These are phyloP conservation scores for Onychostruthus taczanowskii DNA, from an alignment of 2,113 vertebrate genomes.

Conservation along the genomic window DNA sequence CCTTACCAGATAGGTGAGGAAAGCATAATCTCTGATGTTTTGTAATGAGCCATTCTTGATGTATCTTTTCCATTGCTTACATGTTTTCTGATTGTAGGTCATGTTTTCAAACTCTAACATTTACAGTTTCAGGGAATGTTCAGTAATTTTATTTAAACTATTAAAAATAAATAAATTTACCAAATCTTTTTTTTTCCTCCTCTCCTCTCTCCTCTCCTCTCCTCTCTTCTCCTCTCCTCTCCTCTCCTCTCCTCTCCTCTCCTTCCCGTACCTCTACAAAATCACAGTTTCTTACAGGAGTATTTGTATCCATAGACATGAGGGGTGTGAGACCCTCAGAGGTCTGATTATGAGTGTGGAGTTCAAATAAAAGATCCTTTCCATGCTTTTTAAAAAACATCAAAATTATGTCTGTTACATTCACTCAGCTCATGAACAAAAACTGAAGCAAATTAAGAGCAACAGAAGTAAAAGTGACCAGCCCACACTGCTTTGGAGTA, in stretches of 20 bases:
- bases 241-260: too few relatives aligned
- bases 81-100: neutral
- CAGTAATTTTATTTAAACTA: neutral
- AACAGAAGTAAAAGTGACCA: neutral
- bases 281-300: neutral
- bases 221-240: too few relatives aligned
- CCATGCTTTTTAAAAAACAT: neutral
- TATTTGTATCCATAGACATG: neutral
- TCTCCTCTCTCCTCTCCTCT: too few relatives aligned
- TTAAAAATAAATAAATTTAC: neutral
- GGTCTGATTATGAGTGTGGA: neutral
- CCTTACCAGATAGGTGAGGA: neutral
- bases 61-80: neutral
- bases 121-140: neutral
- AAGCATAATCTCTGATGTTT: neutral
- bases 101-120: neutral
- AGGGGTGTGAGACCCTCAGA: neutral
- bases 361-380: neutral
- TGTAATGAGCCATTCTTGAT: neutral
- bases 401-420: neutral
- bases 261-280: neutral
- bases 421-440: neutral
- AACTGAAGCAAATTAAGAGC: neutral
- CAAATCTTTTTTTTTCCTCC: neutral
- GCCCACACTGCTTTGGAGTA: neutral